Percentiles rank a stretch among this genome's conserved stretches.
These are phyloP conservation scores for Ailuropoda melanoleuca DNA, from an alignment of 2,113 vertebrate genomes.

Conservation along the genomic window DNA sequence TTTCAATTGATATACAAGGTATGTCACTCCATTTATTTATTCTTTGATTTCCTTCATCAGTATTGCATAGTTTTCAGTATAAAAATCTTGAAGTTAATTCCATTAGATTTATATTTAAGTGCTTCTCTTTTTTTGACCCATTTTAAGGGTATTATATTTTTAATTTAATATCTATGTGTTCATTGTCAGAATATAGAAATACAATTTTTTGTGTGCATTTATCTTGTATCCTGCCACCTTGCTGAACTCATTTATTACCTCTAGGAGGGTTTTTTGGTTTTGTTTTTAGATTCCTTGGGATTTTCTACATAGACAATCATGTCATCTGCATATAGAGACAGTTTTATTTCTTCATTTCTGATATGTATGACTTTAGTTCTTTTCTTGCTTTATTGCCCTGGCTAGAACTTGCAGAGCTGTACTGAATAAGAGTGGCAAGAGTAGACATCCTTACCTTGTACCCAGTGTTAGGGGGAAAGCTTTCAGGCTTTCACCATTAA, in stretches of 20 bases:
- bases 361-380: neutral
- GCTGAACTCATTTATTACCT: neutral
- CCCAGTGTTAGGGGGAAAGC: neutral
- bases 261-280: neutral
- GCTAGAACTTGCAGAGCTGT: neutral
- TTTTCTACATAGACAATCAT: neutral
- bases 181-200: neutral
- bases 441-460: neutral
- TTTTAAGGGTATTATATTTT: neutral
- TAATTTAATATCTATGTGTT: neutral
- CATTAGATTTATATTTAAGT: neutral
- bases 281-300: neutral
- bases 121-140: neutral
- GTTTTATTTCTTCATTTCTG: neutral
- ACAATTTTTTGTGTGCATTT: neutral
- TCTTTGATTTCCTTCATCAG: neutral
- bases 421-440: neutral
- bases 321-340: neutral
- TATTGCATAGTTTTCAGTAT: neutral
- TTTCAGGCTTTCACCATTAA: neutral
- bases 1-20: neutral
- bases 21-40: neutral
- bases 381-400: neutral
- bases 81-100: neutral
- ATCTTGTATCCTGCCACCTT: neutral